Evolutionary conservation across 1,140 invertebrate genomes (phyloP), one percentile per base, ranked within the genome.

Genomic region (Platorchestia sp.): DNA sequence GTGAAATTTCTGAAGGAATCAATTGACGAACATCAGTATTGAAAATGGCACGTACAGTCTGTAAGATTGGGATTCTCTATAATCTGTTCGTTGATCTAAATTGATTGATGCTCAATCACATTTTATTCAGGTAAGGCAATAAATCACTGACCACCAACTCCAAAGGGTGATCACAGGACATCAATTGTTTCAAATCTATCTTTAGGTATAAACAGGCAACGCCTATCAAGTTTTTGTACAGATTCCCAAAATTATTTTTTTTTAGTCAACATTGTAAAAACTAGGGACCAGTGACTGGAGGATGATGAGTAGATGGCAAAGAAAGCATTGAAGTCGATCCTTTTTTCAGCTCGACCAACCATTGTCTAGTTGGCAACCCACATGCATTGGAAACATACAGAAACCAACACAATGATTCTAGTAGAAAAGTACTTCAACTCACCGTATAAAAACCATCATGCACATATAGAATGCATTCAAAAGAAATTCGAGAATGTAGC

Each of bases 291-390:
- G 19, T 93, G 45, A 47, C 16, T 47, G 44, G 10, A 47, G 0
- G 43, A 93, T 93, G 91, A 93, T 44, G 40, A 47, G 45, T 47
- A 45, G 43, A 93, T 45, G 47, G 91, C 45, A 47, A 93, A 93
- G 91, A 93, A 93, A 93, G 91, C 91, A 93, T 93, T 45, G 6
- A 47, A 45, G 91, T 45, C 91, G 47, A 93, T 47, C 91, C 91
- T 45, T 42, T 93, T 93, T 45, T 19, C 59, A 75, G 59, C 59
- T 27, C 59, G 7, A 27, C 40, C 14, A 47, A 44, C 91, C 45
- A 93, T 93, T 93, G 22, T n/a, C 91, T 93, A 93, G 91, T 93
- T 93, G 91, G 91, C 91, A 93, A 93, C 91, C 42, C 36, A 47
- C 43, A 40, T 93, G 91, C 91, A 93, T 93, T 93, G 91, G 40